A percentile compares a stretch with the other conserved stretches of the same genome.
phyloP scores from a whole-genome alignment of 2,888 invertebrate species.

The Arenicola marina region DNA sequence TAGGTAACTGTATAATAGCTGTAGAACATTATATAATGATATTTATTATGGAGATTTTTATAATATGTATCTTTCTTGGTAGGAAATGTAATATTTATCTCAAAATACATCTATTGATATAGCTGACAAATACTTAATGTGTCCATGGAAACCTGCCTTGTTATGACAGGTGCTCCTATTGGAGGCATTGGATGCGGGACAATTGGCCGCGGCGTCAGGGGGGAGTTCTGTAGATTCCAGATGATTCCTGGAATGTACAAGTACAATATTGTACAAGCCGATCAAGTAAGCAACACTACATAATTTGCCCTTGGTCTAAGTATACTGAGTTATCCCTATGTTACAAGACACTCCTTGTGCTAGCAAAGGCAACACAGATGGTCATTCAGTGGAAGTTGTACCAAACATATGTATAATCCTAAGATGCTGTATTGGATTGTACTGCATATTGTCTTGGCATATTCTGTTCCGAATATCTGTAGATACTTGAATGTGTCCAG shows the following conservation, averaged over 20 bases:
- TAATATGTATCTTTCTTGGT: not conserved
- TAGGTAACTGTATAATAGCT: no score
- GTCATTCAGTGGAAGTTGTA: no score
- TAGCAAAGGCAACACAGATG: no score
- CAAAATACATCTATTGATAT: not conserved
- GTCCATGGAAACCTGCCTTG: not conserved
- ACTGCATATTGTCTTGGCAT: not conserved
- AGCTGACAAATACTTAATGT: not conserved
- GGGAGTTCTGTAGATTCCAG: conserved; percentile 90
- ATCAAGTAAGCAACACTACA: conserved; percentile 62
- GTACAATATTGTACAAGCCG: conserved; percentile 79
- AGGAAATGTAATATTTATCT: not conserved
- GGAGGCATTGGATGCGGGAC: conserved; percentile 82
- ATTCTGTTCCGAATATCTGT: no score
- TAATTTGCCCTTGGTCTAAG: no score
- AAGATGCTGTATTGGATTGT: not conserved
- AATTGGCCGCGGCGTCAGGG: conserved; percentile 88
- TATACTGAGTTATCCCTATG: no score
- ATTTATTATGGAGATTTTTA: not conserved
- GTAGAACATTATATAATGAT: no score
- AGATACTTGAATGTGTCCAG: no score
- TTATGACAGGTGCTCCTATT: conserved; percentile 74
- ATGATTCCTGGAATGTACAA: conserved; percentile 87
- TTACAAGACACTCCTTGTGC: no score
- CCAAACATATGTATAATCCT: not conserved